phyloP scores from a whole-genome alignment of 2,888 invertebrate species.

The Hylaea fasciaria region DNA sequence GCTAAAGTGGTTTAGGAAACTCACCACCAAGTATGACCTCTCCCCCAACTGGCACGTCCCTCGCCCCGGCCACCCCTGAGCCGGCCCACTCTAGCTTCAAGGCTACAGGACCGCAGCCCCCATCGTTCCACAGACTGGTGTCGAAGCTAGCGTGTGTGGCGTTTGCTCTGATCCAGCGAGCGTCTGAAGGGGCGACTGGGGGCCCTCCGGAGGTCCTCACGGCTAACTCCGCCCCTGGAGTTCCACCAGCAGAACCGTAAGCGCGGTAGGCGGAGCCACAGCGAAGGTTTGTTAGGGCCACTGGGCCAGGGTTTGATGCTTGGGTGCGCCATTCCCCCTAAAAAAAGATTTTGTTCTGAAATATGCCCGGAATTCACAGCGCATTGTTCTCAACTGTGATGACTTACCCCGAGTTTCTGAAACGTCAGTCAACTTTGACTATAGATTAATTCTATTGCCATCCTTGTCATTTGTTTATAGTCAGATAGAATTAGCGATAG shows the following conservation, averaged over 20 bases:
- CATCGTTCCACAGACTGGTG: constrained; percentile 92
- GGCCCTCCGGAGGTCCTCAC: constrained; percentile 92
- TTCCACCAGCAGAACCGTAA: constrained; percentile 92
- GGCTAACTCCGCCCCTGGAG: constrained; percentile 89
- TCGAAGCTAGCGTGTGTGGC: constrained; percentile 92
- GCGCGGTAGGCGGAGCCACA: constrained; percentile 94
- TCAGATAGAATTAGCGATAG: too few species aligned
- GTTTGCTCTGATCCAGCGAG: constrained; percentile 91
- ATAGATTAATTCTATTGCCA: too few species aligned
- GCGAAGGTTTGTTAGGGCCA: constrained; percentile 88
- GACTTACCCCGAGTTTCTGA: too few species aligned
- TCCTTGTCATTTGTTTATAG: too few species aligned
- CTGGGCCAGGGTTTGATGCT: constrained; percentile 71
- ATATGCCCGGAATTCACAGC: too few species aligned
- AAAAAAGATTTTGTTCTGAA: not conserved
- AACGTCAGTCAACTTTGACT: too few species aligned
- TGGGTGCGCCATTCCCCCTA: constrained; percentile 88
- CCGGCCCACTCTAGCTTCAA: constrained; percentile 90
- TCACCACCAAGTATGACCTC: constrained; percentile 78
- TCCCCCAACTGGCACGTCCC: constrained; percentile 77
- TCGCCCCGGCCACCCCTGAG: constrained; percentile 77
- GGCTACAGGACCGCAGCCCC: constrained; percentile 93
- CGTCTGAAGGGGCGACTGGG: constrained; percentile 87
- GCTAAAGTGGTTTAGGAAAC: constrained; percentile 26
- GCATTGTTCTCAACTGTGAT: too few species aligned